Evolutionary conservation across 2,797 vertebrate species (phyloP), one percentile per base, ranked within the genome.

Genomic region (Crocodylus rhombifer): DNA sequence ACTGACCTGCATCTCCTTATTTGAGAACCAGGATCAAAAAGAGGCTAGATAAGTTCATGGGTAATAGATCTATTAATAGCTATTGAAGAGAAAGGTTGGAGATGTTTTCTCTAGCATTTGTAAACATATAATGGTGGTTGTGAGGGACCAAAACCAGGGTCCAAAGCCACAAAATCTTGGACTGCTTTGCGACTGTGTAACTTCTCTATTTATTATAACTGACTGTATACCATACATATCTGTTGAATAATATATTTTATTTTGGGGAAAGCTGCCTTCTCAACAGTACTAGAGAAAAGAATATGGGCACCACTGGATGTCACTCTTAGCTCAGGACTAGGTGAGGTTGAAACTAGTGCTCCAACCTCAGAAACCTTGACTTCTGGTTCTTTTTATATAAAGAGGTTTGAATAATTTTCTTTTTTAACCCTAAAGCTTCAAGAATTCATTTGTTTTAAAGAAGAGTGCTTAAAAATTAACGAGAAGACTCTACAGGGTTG

Each of bases 251-350:
- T 23, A 30, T 58, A 23, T 42, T 84, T 85, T 33, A 60, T 64
- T 11, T 85, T 55, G 85, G 23, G 58, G 85, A 63, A 58, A 94
- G 36, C 28, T 63, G 30, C 20, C 15, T 86, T 14, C 55, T 51
- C 28, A 25, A 17, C 3, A 78, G 23, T 58, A 6, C 26, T 75
- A 67, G 76, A 63, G 65, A 42, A 76, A 85, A 87, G 30, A 14
- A 23, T 89, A 8, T 11, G 51, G n/a, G 23, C n/a, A 94, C 96
- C 96, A 97, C 97, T 96, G 95, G 96, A 93, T 96, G 96, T 97
- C 97, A 94, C 95, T 90, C 87, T 97, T 83, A 77, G 87, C 91
- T 95, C 92, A 86, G 61, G 15, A 78, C 82, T 94, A 63, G 42
- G 51, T 57, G 58, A 87, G 25, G 5, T 58, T 60, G 75, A 60